These are phyloP conservation scores for Trichopoda pennipes DNA, from an alignment of 2,888 invertebrate genomes.

Conservation along the genomic window DNA sequence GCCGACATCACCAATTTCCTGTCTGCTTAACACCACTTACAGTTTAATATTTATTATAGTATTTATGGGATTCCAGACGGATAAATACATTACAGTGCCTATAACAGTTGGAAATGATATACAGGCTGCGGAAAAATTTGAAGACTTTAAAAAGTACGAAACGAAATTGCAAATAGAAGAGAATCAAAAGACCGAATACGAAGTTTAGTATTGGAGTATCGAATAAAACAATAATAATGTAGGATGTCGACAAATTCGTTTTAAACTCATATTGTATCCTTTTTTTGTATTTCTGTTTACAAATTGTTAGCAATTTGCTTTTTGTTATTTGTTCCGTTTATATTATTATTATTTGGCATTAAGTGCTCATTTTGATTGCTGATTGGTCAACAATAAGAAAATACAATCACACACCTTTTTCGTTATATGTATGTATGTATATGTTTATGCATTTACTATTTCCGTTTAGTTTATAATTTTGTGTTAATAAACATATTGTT, in stretches of 20 bases:
- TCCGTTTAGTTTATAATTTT: background rate
- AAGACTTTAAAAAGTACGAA: background rate
- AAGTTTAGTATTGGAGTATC: background rate
- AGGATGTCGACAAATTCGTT: background rate
- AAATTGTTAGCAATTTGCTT: constrained; percentile 41
- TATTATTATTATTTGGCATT: constrained; percentile 4
- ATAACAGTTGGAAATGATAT: constrained; percentile 22
- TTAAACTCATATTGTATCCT: background rate
- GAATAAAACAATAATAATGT: background rate
- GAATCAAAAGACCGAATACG: background rate
- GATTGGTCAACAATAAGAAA: constrained; percentile 42
- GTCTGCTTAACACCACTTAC: constrained; percentile 24
- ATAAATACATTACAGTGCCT: constrained; percentile 28
- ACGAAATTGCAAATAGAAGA: constrained; percentile 9
- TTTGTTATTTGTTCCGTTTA: constrained; percentile 20
- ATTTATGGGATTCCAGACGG: constrained; percentile 24
- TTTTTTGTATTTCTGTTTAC: constrained; percentile 30
- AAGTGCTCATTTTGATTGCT: constrained; percentile 31
- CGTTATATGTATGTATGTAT: background rate
- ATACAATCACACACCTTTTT: background rate
- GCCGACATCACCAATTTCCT: constrained; percentile 1
- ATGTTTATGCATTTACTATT: background rate
- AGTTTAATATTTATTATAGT: constrained; percentile 40
- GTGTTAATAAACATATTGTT: constrained; percentile 8
- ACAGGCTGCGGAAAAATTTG: background rate